phyloP scores from a whole-genome alignment of 2,797 vertebrate species.

The Sebastes minor region DNA sequence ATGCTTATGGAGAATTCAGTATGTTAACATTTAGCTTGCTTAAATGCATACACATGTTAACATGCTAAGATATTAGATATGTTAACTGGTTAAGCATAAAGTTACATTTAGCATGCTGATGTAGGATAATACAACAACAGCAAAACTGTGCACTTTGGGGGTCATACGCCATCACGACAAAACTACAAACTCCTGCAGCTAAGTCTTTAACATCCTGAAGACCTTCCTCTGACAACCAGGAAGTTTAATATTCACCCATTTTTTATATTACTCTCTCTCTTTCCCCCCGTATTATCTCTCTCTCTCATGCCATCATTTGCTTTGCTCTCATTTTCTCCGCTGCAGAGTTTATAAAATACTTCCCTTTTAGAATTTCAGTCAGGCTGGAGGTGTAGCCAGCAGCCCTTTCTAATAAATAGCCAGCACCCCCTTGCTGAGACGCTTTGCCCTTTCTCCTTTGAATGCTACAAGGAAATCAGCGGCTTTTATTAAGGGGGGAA shows the following conservation, averaged over 20 bases:
- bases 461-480: conserved; percentile 39
- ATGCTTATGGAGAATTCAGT: background rate
- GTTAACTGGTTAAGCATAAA: too few relatives aligned
- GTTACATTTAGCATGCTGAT: background rate
- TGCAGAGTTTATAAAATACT: conserved; percentile 21
- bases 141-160: background rate
- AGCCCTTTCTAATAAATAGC: conserved; percentile 59
- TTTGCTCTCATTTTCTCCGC: conserved; percentile 17
- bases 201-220: background rate
- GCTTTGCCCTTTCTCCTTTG: conserved; percentile 49
- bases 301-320: conserved; percentile 26
- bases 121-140: too few relatives aligned
- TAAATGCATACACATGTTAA: background rate
- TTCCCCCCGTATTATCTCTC: conserved; percentile 3
- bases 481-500: conserved; percentile 34
- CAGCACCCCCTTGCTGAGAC: conserved; percentile 37
- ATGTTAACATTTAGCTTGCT: background rate
- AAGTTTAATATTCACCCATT: conserved; percentile 34
- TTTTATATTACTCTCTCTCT: conserved; percentile 17
- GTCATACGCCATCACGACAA: background rate
- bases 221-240: background rate
- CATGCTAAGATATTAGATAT: background rate
- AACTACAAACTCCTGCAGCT: background rate
- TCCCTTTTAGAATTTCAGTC: conserved; percentile 41
- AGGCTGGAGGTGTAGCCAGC: conserved; percentile 47